Evolutionary conservation across 1,140 invertebrate species (phyloP), one percentile per base, ranked within the genome.

Genomic region (Solenopsis invicta): DNA sequence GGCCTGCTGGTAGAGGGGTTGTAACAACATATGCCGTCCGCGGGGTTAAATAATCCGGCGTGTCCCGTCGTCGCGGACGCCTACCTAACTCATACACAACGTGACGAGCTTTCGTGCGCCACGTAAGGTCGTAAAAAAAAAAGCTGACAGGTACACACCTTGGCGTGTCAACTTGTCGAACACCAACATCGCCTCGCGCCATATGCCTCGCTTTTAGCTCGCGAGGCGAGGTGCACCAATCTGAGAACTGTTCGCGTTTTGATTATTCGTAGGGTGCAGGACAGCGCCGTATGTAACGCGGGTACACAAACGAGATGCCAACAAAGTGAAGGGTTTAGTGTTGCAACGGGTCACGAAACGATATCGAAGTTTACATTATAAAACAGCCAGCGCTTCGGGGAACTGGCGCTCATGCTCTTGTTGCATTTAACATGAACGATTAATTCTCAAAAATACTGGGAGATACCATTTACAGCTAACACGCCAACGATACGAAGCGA

Each of bases 21-120:
- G 50, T 45, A 10, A 29, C 48, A 56, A 82, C 86, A 87, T 87
- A 87, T 92, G 90, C 86, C 69, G 78, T 76, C 50, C 80, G 54
- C 75, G 61, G 75, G 64, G 72, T 89, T 84, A 92, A 92, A 90
- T 90, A 92, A 92, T 89, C 88, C 88, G 87, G 87, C 88, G 75
- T 88, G 89, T 88, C 87, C 66, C 76, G 87, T 71, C 37, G 48
- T 69, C 66, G 21, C 50, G 50, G 81, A 62, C 61, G 82, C 82
- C 78, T 45, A 54, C 37, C 48, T 59, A 34, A 82, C 67, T 74
- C 74, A 34, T 61, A 34, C 56, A 21, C 80, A 85, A 82, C 69
- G 66, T 89, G 74, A 89, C 86, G 81, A 89, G 84, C 64, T 85
- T 90, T 88, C 91, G 88, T 92, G 92, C 87, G 78, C 87, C 86